These are phyloP conservation scores for Myotis brandtii DNA, from an alignment of 2,113 vertebrate genomes.

Conservation along the genomic window DNA sequence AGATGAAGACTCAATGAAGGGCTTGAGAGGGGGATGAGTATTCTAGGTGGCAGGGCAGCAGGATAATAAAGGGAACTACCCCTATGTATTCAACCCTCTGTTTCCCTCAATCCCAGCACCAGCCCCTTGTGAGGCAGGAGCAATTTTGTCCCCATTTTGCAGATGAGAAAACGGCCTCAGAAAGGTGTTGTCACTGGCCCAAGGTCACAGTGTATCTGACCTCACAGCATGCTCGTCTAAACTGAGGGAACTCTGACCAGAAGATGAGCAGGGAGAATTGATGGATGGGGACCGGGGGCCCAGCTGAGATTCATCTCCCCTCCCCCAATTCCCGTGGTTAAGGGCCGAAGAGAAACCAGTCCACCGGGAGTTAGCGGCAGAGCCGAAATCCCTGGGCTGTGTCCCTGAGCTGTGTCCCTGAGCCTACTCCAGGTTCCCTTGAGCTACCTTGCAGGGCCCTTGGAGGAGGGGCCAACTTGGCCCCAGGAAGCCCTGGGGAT, in stretches of 20 bases:
- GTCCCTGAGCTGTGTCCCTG: background rate
- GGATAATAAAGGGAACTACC: background rate
- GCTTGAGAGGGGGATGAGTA: background rate
- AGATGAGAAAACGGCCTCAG: conserved; percentile 8
- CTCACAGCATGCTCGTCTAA: background rate
- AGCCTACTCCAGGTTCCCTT: background rate
- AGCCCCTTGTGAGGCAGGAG: background rate
- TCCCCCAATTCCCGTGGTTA: background rate
- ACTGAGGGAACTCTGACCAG: background rate
- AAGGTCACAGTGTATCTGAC: background rate
- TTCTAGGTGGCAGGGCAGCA: background rate
- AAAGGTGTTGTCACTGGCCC: background rate
- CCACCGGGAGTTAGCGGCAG: background rate
- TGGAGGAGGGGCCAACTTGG: conserved; percentile 10
- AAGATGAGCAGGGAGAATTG: background rate
- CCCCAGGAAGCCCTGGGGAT: background rate
- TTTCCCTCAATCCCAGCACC: conserved; percentile 6
- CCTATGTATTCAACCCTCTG: background rate
- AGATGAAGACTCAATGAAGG: background rate
- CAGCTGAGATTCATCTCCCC: background rate
- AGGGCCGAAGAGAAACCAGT: background rate
- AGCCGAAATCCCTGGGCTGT: background rate
- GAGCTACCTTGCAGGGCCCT: background rate
- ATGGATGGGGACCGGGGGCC: background rate
- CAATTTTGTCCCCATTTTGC: background rate